Evolutionary conservation across 2,888 invertebrate genomes (phyloP), one percentile per base, ranked within the genome.

Genomic region (Amblyjoppa proteus): DNA sequence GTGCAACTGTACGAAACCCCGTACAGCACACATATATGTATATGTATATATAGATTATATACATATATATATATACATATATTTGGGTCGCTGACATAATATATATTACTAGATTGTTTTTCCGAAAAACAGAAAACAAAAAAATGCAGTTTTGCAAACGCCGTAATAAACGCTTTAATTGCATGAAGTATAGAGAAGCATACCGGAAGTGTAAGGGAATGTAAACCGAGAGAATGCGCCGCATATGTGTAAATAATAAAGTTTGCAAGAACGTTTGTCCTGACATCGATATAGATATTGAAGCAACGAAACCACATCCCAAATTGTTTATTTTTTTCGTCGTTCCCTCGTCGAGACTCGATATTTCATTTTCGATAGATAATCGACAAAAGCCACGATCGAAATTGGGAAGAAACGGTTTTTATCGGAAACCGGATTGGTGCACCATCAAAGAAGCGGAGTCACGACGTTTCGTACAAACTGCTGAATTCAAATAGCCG

Each of bases 241-340:
- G 51, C 79, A 70, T 68, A 68, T 76, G 71, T 84, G 84, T 84
- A 80, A 76, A 84, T 84, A 84, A 84, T 81, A 84, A 83, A 77
- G 75, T 75, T 75, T 75, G 75, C 75, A 75, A 75, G 61, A 75
- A 75, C 61, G 38, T 61, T 61, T 61, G 61, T 75, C 61, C 75
- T 49, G 20, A 68, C 16, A 68, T 11, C 31, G 61, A 61, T 61
- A 31, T 31, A 34, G 31, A 64, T n/a, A 34, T 34, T 64, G 64
- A 64, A 64, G 16, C 16, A 16, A 13, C 64, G 64, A 64, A 61
- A 25, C 64, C 64, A 64, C 31, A 61, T 61, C 64, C 64, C 64
- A n/a, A 34, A 64, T 34, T 34, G 4, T 34, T 11, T 6, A 64
- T 64, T 34, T 64, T 34, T 34, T 64, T 7, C 2, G 6, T 31